Evolutionary conservation across 2,113 vertebrate genomes (phyloP), one percentile per base, ranked within the genome.

Genomic region (Entelurus aequoreus): DNA sequence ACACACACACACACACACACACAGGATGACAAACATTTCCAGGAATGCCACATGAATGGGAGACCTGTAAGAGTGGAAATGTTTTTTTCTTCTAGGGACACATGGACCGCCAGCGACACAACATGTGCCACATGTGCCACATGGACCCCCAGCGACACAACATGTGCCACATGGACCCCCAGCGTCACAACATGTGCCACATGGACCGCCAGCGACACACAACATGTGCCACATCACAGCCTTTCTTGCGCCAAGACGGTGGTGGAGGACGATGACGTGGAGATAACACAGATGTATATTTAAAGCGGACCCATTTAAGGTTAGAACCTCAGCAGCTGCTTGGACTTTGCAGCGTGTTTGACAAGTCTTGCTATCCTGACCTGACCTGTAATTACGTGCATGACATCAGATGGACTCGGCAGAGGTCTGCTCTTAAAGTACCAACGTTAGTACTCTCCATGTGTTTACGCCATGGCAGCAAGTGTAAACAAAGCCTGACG

Each of bases 141-240:
- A 70, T 75, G 66, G 68, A 78, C 62, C 28, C 1, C 28, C 28
- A 28, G 28, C 28, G 28, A 28, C 28, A 28, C n/a, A n/a, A 38
- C 6, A 58, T 62, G 42, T 46, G 42, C 42, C 42, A 28, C 28
- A 28, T 28, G 2, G 28, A 28, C 28, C 28, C 28, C 28, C 28
- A 4, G 28, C 28, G 28, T 28, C 28, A 28, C 28, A 28, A 46
- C 42, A 46, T 46, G 28, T 28, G 28, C 28, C 68, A 82, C 68
- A 70, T 75, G 66, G 68, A 78, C 62, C 28, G 28, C 28, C 28
- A 28, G 28, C 28, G 28, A 28, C 28, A 28, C 28, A 28, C 28
- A 28, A 28, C 28, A 28, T 28, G 28, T 28, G 72, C 87, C 83
- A 87, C 85, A 85, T 89, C 83, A 80, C 78, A 80, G 54, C 21